Conservation (phyloP, 2,113 vertebrate genomes). For the Notiomystis cincta region DNA sequence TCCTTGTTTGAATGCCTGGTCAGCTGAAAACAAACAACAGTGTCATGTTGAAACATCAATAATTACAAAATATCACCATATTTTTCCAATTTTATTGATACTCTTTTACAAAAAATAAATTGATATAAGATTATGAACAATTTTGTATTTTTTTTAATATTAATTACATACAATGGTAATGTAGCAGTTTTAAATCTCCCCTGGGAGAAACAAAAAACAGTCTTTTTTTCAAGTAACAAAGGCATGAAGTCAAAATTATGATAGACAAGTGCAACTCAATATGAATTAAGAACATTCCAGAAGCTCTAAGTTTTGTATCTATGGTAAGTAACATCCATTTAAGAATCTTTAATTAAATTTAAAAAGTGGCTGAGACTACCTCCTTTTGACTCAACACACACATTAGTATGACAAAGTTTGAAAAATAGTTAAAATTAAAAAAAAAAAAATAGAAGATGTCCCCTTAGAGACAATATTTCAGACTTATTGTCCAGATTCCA, state of each 20-base stretch:
- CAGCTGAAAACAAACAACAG: neutral
- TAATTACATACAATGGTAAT: neutral
- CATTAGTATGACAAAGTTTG: neutral
- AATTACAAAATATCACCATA: neutral
- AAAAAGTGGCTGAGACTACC: neutral
- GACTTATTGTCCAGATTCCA: slow-evolving; percentile 48
- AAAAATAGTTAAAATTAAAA: neutral
- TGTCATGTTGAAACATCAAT: neutral
- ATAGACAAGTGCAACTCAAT: neutral
- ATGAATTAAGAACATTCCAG: neutral
- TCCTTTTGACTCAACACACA: neutral
- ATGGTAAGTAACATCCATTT: neutral
- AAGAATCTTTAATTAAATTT: neutral
- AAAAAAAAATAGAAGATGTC: neutral
- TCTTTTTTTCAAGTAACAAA: neutral
- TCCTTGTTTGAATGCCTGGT: neutral
- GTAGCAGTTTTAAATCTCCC: neutral
- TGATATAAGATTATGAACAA: neutral
- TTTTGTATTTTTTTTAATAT: neutral
- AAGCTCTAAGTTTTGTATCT: neutral
- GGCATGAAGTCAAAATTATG: neutral
- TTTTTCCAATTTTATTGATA: neutral
- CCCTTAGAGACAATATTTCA: slow-evolving; percentile 51
- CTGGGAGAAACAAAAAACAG: accelerated
- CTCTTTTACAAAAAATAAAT: neutral